A percentile compares a stretch with the other conserved stretches of the same genome.
Conservation (phyloP, 2,113 vertebrate species). For the Oncorhynchus keta region DNA sequence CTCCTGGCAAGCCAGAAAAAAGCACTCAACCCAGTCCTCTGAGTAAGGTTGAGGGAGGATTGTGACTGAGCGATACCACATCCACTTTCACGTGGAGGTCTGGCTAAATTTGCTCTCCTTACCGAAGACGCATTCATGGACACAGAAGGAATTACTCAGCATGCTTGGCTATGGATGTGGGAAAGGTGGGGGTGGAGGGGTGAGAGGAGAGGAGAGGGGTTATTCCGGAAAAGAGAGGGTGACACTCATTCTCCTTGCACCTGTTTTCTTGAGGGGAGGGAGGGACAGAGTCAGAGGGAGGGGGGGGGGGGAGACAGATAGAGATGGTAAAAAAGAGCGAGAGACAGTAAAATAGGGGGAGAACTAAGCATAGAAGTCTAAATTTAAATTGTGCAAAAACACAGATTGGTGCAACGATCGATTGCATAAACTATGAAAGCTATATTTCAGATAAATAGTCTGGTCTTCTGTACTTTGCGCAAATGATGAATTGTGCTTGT, state of each 20-base stretch:
- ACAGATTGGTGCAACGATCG: no score
- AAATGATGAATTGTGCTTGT: background rate
- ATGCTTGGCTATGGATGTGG: slow-evolving; percentile 63
- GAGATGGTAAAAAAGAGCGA: background rate
- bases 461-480: no score
- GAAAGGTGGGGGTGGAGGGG: slow-evolving; percentile 27
- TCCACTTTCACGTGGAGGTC: background rate
- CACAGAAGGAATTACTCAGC: slow-evolving; percentile 65
- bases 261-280: slow-evolving; percentile 59
- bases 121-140: slow-evolving; percentile 25
- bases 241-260: slow-evolving; percentile 57
- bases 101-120: slow-evolving; percentile 56
- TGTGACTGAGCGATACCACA: slow-evolving; percentile 21
- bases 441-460: no score
- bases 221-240: slow-evolving; percentile 30
- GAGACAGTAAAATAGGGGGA: no score
- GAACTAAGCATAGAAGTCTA: background rate
- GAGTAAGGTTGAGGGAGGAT: background rate
- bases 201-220: background rate
- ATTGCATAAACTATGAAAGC: no score
- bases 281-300: slow-evolving; percentile 26
- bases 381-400: background rate
- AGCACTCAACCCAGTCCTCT: no score
- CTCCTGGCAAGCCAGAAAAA: no score
- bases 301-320: slow-evolving; percentile 14